These are phyloP conservation scores for Cacatua alba DNA, from an alignment of 2,113 vertebrate species.

Conservation along the genomic window DNA sequence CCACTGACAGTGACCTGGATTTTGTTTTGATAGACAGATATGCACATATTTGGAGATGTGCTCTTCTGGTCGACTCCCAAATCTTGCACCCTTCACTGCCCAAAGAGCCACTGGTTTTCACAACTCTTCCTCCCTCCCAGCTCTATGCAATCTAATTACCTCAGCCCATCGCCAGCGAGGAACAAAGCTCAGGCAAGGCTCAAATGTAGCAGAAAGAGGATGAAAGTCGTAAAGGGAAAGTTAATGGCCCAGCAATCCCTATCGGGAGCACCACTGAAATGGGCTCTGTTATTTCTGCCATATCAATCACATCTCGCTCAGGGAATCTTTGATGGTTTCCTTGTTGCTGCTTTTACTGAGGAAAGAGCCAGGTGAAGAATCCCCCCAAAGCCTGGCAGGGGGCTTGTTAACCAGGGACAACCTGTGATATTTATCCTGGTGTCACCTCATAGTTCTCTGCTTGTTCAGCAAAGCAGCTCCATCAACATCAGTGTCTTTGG, in stretches of 20 bases:
- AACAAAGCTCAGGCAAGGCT: background rate
- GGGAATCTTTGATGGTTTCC: background rate
- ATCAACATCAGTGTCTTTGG: background rate
- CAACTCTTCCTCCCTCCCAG: background rate
- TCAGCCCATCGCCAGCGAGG: background rate
- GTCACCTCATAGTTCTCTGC: background rate
- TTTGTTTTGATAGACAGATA: background rate
- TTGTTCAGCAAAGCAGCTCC: background rate
- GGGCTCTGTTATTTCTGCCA: background rate
- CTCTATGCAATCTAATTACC: background rate
- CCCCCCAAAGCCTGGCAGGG: background rate
- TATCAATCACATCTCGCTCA: background rate
- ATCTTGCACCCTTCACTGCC: background rate
- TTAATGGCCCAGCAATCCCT: background rate
- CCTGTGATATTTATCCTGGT: background rate
- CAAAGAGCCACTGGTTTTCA: background rate
- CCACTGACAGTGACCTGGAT: background rate
- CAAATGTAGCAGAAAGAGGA: background rate
- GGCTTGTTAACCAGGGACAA: background rate
- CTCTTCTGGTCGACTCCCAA: background rate
- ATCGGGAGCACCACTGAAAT: background rate
- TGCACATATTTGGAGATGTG: rapidly evolving
- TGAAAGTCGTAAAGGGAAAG: slow-evolving; percentile 2
- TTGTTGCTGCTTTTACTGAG: background rate
- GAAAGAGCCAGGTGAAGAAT: background rate